These are phyloP conservation scores for Phragmatobia fuliginosa DNA, from an alignment of 2,888 invertebrate genomes.

Conservation along the genomic window DNA sequence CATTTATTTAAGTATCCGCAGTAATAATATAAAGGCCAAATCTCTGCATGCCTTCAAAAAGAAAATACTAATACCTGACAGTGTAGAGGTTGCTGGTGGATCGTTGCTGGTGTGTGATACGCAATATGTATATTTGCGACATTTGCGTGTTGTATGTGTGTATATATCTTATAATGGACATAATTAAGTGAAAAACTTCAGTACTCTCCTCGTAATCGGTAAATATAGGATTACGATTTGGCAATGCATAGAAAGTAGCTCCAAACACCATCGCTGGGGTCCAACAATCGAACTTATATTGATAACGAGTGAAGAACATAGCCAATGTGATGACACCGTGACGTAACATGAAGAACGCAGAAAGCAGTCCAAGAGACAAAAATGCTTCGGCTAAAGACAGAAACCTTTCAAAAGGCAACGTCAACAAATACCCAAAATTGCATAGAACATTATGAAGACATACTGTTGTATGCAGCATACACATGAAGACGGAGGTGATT, in stretches of 20 bases:
- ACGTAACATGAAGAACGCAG: not conserved
- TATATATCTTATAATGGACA: not conserved
- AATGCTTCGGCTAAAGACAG: conserved; percentile 3
- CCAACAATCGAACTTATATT: not conserved
- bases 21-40: too few species aligned
- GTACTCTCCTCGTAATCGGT: not conserved
- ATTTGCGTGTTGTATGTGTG: too few species aligned
- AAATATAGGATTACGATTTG: conserved; percentile 7
- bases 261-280: conserved; percentile 13
- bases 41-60: too few species aligned
- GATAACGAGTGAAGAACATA: not conserved
- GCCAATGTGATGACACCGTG: not conserved
- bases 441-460: not conserved
- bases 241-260: conserved; percentile 6
- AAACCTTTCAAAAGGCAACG: conserved; percentile 3
- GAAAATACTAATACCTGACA: too few species aligned
- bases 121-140: too few species aligned
- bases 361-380: not conserved
- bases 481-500: too few species aligned
- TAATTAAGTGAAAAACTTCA: not conserved
- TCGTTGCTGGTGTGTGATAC: too few species aligned
- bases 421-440: conserved; percentile 8
- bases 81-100: too few species aligned
- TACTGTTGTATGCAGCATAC: too few species aligned
- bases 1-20: too few species aligned